phyloP scores from a whole-genome alignment of 2,888 invertebrate species.

The Iphiclides podalirius region DNA sequence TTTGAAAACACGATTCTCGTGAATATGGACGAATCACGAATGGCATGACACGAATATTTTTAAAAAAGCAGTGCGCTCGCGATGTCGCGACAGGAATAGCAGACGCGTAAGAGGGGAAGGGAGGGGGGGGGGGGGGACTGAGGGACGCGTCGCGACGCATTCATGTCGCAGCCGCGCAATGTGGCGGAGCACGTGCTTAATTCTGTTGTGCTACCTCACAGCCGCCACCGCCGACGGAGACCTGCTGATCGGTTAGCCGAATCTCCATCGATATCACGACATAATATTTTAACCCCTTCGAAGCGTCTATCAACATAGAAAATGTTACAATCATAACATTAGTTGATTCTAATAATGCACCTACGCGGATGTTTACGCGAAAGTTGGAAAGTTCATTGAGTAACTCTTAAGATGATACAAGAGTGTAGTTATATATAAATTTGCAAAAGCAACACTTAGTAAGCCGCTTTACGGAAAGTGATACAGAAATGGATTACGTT shows the following conservation, averaged over 20 bases:
- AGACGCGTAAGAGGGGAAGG: not conserved
- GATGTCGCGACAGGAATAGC: slow-evolving; percentile 11
- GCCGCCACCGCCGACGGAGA: slow-evolving; percentile 7
- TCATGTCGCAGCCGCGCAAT: not conserved
- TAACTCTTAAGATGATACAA: not conserved
- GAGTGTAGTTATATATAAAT: too few relatives aligned
- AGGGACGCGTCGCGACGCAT: not conserved
- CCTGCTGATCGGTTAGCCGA: slow-evolving; percentile 8
- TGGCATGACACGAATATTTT: slow-evolving; percentile 3
- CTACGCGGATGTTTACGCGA: not conserved
- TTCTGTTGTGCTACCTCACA: slow-evolving; percentile 1
- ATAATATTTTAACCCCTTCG: not conserved
- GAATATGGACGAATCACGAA: not conserved
- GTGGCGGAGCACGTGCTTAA: slow-evolving; percentile 2
- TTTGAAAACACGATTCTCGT: not conserved
- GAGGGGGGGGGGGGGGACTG: too few relatives aligned
- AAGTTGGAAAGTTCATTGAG: not conserved
- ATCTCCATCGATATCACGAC: not conserved
- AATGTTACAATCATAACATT: too few relatives aligned
- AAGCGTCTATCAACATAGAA: not conserved
- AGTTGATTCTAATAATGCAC: not conserved
- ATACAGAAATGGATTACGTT: not conserved
- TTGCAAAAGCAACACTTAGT: too few relatives aligned
- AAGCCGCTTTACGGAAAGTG: too few relatives aligned
- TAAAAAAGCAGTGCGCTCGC: not conserved